phyloP scores from a whole-genome alignment of 1,140 invertebrate genomes.

The Diprion similis region DNA sequence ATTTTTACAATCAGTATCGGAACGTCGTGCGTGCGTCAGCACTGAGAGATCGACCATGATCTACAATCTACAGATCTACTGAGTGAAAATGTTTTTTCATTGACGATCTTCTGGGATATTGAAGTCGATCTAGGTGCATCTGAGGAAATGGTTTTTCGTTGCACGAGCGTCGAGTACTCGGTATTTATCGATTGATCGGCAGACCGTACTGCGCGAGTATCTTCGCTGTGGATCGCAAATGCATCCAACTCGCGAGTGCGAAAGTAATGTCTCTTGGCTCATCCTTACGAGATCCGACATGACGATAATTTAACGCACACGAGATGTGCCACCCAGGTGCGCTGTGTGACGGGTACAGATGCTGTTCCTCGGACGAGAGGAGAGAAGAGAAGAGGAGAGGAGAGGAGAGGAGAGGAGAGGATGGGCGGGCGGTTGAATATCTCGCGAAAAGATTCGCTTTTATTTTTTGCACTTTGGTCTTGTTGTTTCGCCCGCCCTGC shows the following conservation, averaged over 20 bases:
- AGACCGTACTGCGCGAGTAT: neutral
- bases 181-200: neutral
- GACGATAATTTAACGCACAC: constrained; percentile 3
- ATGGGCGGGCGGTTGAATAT: neutral
- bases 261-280: neutral
- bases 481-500: neutral
- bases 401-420: neutral
- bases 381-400: no score
- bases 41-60: no score
- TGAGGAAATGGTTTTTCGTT: neutral
- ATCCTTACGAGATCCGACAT: neutral
- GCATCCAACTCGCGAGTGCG: neutral
- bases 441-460: neutral
- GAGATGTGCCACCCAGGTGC: constrained; percentile 6
- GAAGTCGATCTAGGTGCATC: neutral
- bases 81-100: no score
- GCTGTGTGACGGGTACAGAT: neutral
- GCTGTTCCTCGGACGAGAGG: neutral
- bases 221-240: neutral
- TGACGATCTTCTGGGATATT: neutral
- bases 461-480: neutral
- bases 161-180: neutral
- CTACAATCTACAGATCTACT: no score
- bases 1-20: no score
- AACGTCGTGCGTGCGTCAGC: no score